A percentile compares a stretch with the other conserved stretches of the same genome.
Conservation (phyloP, 1,140 invertebrate genomes). For the Zaprionus taronus region DNA sequence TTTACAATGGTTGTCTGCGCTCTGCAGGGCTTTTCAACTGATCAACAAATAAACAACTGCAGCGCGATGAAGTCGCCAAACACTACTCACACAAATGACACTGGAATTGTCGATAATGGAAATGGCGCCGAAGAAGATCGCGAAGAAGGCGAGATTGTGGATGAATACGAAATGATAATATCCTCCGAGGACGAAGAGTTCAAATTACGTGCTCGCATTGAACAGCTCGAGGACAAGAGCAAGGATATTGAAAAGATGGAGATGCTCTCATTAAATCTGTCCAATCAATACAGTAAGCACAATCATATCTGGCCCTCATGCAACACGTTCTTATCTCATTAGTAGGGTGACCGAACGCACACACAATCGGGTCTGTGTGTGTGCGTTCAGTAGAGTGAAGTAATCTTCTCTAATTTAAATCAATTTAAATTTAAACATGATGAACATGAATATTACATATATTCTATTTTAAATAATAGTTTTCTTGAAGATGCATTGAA, state of each 20-base stretch:
- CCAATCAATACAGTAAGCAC: conserved; percentile 75
- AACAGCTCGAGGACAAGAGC: conserved; percentile 80
- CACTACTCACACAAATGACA: conserved; percentile 15
- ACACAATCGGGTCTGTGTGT: conserved; percentile 13
- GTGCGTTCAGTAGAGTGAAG: not conserved
- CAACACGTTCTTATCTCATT: conserved; percentile 31
- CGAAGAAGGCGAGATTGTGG: conserved; percentile 83
- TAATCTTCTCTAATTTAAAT: conserved; percentile 6
- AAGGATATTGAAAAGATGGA: conserved; percentile 80
- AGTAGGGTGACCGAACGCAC: not conserved
- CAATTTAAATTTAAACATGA: too few relatives aligned
- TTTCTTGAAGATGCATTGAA: not conserved
- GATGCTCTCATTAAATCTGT: conserved; percentile 66
- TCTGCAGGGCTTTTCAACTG: conserved; percentile 42
- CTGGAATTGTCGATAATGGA: conserved; percentile 42
- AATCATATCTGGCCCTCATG: not conserved
- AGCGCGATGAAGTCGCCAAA: conserved; percentile 18
- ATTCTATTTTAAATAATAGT: not conserved
- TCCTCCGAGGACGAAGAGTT: conserved; percentile 81
- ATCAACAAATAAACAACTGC: conserved; percentile 35
- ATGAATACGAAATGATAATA: conserved; percentile 77
- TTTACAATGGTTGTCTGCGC: conserved; percentile 52
- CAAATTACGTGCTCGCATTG: conserved; percentile 69
- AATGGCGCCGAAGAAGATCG: conserved; percentile 51
- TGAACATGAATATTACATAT: not conserved